Conservation (phyloP, 2,113 vertebrate species). For the Sylvilagus bachmani region DNA sequence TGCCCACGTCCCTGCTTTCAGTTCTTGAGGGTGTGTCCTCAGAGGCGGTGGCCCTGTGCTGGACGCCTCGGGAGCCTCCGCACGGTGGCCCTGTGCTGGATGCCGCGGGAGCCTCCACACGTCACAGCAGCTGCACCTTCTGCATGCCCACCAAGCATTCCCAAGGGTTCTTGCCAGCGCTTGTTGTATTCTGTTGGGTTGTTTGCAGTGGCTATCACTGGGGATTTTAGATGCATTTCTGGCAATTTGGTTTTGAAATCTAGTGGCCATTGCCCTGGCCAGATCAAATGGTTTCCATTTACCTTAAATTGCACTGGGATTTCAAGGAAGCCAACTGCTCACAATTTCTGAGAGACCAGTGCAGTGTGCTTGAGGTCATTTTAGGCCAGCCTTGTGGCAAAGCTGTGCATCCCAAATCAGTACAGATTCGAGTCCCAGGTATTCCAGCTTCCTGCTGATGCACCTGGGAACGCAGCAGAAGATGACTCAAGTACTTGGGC, state of each 20-base stretch:
- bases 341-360: background rate
- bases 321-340: background rate
- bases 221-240: background rate
- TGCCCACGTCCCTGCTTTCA: background rate
- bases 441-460: too few relatives aligned
- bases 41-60: background rate
- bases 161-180: background rate
- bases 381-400: background rate
- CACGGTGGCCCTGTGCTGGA: background rate
- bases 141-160: background rate
- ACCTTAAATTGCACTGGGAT: background rate
- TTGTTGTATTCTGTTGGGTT: background rate
- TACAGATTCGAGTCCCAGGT: too few relatives aligned
- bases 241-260: background rate
- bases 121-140: background rate
- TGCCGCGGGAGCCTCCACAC: background rate
- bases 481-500: too few relatives aligned
- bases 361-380: background rate
- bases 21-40: background rate
- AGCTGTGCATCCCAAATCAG: too few relatives aligned
- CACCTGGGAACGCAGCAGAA: too few relatives aligned
- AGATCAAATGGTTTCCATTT: background rate
- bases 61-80: background rate
- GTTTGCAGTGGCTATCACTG: background rate
- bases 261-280: background rate